Evolutionary conservation across 2,797 vertebrate species (phyloP).

Genomic region (Synanceia verrucosa): DNA sequence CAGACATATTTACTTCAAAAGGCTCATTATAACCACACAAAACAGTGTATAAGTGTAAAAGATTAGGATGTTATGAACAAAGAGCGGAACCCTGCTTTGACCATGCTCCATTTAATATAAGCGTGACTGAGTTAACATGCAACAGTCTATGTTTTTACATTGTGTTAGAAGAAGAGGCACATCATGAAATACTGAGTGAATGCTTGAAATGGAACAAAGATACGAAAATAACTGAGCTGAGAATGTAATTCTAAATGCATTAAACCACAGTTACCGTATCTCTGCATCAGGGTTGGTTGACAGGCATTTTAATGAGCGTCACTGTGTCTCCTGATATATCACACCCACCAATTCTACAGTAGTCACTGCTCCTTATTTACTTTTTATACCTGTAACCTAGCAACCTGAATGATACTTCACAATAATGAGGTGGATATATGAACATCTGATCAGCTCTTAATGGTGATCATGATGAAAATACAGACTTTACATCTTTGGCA

Average conservation of each 20-base stretch:
- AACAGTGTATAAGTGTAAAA: background rate
- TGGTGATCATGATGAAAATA: slow-evolving; percentile 41
- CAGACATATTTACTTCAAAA: slow-evolving; percentile 16
- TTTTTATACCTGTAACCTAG: slow-evolving; percentile 28
- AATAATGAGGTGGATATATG: background rate
- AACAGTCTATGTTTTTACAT: slow-evolving; percentile 4
- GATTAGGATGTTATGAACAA: slow-evolving; percentile 1
- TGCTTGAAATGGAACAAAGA: slow-evolving; percentile 7
- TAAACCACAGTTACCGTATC: slow-evolving; percentile 12
- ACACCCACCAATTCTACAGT: slow-evolving; percentile 3
- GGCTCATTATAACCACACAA: slow-evolving; percentile 3
- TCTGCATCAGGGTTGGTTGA: slow-evolving; percentile 8
- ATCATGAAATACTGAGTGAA: background rate
- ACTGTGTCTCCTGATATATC: slow-evolving; percentile 16
- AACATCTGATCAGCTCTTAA: slow-evolving; percentile 39
- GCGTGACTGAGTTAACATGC: slow-evolving; percentile 1
- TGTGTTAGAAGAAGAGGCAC: slow-evolving; percentile 7
- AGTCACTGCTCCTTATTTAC: slow-evolving; percentile 5
- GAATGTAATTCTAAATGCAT: slow-evolving; percentile 3
- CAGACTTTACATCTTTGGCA: slow-evolving; percentile 38
- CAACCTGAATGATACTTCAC: slow-evolving; percentile 6
- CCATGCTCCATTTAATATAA: slow-evolving; percentile 13
- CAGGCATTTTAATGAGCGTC: slow-evolving; percentile 27
- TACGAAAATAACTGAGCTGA: background rate
- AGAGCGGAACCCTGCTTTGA: slow-evolving; percentile 11